These are phyloP conservation scores for Eleutherodactylus coqui DNA, from an alignment of 2,797 vertebrate genomes.

Conservation along the genomic window DNA sequence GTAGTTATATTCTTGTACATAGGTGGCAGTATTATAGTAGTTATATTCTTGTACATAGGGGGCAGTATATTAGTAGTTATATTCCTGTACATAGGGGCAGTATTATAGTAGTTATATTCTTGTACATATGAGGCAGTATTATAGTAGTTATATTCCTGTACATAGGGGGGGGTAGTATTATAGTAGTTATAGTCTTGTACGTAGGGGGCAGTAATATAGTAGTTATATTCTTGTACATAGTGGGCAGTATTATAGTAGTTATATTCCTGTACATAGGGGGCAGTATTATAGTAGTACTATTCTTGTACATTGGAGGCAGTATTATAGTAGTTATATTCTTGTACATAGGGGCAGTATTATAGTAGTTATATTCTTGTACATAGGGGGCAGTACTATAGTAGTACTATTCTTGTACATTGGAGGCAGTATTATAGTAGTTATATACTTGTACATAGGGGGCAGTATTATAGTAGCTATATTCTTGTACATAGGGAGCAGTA, in stretches of 20 bases:
- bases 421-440: no score
- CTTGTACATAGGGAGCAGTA: no score
- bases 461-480: no score
- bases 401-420: no score
- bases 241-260: constrained; percentile 5
- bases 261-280: not conserved
- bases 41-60: not conserved
- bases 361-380: no score
- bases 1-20: constrained; percentile 7
- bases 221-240: not conserved
- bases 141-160: not conserved
- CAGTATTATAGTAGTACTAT: constrained; percentile 2
- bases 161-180: not conserved
- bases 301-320: not conserved
- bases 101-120: not conserved
- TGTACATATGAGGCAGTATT: not conserved
- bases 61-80: not conserved
- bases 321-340: not conserved
- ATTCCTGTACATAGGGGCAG: not conserved
- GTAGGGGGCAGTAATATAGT: not conserved
- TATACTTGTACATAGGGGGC: no score
- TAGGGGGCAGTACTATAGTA: no score
- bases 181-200: not conserved
- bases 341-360: not conserved
- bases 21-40: not conserved